phyloP scores from a whole-genome alignment of 1,140 invertebrate species.

The Euura saliciscinereae region DNA sequence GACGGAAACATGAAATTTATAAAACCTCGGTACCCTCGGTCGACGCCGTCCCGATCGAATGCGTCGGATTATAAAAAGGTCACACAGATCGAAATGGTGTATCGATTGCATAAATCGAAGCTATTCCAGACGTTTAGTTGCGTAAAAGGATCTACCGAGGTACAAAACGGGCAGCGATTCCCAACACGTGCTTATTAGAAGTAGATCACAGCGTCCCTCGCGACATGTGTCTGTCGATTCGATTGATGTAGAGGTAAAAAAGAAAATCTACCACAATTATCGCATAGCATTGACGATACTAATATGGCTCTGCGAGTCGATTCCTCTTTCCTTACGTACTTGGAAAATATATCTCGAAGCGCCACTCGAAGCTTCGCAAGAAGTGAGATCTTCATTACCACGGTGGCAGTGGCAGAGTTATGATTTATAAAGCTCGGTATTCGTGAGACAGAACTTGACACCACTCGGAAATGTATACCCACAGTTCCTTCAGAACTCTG shows the following conservation, averaged over 20 bases:
- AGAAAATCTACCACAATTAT: constrained; percentile 5
- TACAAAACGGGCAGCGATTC: not conserved
- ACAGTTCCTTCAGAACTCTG: not conserved
- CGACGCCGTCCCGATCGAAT: too few relatives aligned
- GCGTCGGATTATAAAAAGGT: too few relatives aligned
- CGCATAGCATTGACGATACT: not conserved
- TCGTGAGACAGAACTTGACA: constrained; percentile 8
- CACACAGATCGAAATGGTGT: too few relatives aligned
- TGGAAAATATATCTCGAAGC: constrained; percentile 5
- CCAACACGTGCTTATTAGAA: not conserved
- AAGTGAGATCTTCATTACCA: constrained; percentile 6
- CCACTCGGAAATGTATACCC: constrained; percentile 12
- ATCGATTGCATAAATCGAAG: not conserved
- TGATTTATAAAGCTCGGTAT: constrained; percentile 8
- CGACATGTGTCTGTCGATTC: constrained; percentile 5
- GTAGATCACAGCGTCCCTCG: not conserved
- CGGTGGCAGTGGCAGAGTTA: not conserved
- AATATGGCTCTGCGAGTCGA: not conserved
- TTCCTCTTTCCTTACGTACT: constrained; percentile 4
- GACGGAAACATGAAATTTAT: not conserved
- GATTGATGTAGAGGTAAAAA: not conserved
- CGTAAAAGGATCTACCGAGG: not conserved
- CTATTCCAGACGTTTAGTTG: not conserved
- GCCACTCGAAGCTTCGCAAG: not conserved
- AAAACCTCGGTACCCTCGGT: too few relatives aligned